Base-by-base conservation (phyloP, 2,888 invertebrate species). In the Eremobia ochroleuca region DNA sequence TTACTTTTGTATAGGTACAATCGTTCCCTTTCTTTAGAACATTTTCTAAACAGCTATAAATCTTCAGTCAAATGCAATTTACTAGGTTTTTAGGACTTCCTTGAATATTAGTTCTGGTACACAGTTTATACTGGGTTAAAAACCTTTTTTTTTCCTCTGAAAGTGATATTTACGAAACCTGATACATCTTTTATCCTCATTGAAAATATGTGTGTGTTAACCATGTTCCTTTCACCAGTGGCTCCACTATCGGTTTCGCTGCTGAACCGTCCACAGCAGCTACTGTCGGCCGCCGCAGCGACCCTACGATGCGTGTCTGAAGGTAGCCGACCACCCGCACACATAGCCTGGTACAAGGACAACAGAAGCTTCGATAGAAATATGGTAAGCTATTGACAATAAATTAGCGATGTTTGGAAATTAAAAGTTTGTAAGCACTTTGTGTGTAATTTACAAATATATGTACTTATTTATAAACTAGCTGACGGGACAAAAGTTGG, bases 301-400 rank as follows among this genome's bases (percentile, higher is more conserved):
- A 98, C 98, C 69, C 96, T 99, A 77, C 97, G 98, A n/a, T 99
- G 99, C 93, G 98, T 98, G 89, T 98, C 98, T 28, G 97, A 97
- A 83, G 99, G 99, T 31, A 99, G 99, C 62, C 97, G 99, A 90
- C 99, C 99, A 6, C 98, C 98, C 79, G 98, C 99, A 2, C 97
- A 97, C 86, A 97, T 99, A 91, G 97, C 97, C 72, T 99, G 99
- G 99, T 98, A 98, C 89, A 98, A 98, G 91, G 98, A 98, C 88
- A 98, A 98, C 92, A 97, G 98, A 83, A 97, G 97, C 77, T 98
- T 98, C 92, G 97, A 97, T 74, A 97, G 97, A 83, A 98, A 98
- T 91, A 97, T 97, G 97, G 98, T 98, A 95, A 97, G 97, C 92
- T 25, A 15, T 18, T 28, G 25, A 49, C 15, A 37, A 37, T 37